These are phyloP conservation scores for Eulacestoma nigropectus DNA, from an alignment of 2,113 vertebrate species.

Conservation along the genomic window DNA sequence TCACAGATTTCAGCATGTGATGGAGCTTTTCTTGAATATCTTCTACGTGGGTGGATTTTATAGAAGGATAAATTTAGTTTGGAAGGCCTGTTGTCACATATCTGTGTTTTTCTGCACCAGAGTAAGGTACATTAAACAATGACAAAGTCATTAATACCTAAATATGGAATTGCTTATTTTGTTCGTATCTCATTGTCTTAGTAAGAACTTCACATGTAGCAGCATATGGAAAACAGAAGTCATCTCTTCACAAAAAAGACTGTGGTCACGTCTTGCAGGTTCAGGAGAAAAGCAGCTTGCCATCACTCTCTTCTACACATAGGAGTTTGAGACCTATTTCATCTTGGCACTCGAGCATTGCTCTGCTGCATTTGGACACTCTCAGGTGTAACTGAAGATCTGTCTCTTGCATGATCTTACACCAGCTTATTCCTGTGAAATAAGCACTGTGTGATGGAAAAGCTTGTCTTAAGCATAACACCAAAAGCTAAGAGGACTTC, in stretches of 20 bases:
- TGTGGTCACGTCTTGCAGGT: neutral
- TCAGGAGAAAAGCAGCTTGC: neutral
- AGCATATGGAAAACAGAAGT: neutral
- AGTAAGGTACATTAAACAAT: neutral
- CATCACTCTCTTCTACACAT: neutral
- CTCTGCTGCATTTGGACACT: neutral
- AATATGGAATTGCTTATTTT: neutral
- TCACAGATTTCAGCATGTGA: slow-evolving; percentile 21
- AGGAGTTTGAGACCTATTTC: neutral
- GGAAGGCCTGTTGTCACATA: neutral
- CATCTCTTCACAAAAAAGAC: neutral
- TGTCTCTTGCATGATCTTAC: neutral
- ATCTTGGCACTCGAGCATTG: neutral
- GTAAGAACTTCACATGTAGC: neutral
- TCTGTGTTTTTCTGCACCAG: neutral
- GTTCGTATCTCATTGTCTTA: neutral
- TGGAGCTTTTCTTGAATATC: slow-evolving; percentile 6
- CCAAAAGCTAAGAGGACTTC: neutral
- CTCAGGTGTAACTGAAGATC: neutral
- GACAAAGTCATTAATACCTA: neutral
- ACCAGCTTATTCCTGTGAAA: neutral
- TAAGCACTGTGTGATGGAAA: neutral
- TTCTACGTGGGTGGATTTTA: neutral
- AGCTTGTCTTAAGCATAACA: neutral
- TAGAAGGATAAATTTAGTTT: slow-evolving; percentile 8